Evolutionary conservation across 2,113 vertebrate genomes (phyloP), one percentile per base, ranked within the genome.

Genomic region (Panthera leo): DNA sequence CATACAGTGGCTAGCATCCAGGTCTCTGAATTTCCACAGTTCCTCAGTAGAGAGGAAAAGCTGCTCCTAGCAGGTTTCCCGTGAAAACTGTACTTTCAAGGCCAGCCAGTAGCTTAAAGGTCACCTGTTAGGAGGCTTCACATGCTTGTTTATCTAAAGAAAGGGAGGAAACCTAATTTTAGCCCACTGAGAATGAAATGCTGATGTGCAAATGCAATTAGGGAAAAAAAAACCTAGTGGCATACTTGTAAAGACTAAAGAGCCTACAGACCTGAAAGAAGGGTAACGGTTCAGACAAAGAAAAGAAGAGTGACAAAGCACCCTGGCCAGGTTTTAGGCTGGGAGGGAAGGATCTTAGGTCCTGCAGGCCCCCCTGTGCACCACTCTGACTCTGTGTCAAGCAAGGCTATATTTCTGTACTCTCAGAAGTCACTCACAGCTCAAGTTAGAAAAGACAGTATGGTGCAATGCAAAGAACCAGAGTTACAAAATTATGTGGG

Each of bases 101-200:
- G 58, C 34, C 71, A 95, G 16, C 36, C 70, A 94, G 68, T 4
- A 91, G 61, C 45, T 88, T 94, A 76, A 95, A 96, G 76, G 36
- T 97, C 70, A 97, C 85, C 51, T 91, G 21, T 48, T 88, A 91
- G 19, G 34, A 95, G 36, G 15, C 3, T 92, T 94, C 75, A 78
- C 29, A 88, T 82, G 42, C 19, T 94, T 97, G 65, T 76, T 97
- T 95, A 91, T 68, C 83, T 97, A 91, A 42, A 67, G 42, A 80
- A 91, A 83, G 14, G 39, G 31, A 91, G 8, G n/a, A 55, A 80
- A 82, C 15, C 58, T 97, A 97, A 92, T 70, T 83, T 95, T 65
- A 97, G 55, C 25, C 34, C 48, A 80, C 18, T 63, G 36, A 97
- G 13, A 97, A 89, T 91, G 4, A 93, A 93, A 86, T 93, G 73